These are phyloP conservation scores for Catajapyx aquilonaris DNA, from an alignment of 1,140 invertebrate species.

Conservation along the genomic window DNA sequence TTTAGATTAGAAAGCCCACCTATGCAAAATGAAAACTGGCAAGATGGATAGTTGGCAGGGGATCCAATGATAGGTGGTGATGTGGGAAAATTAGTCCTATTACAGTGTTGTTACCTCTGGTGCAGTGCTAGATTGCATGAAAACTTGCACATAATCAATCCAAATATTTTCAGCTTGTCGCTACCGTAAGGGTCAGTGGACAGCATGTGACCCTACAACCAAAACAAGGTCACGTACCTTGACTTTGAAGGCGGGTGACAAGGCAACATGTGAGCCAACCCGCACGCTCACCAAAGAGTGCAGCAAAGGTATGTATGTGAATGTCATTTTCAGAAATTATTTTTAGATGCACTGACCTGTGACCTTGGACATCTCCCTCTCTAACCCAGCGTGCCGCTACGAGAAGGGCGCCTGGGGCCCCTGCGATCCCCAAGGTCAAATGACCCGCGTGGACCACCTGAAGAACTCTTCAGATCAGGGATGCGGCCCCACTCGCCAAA, in stretches of 20 bases:
- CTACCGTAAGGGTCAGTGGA: conserved; percentile 63
- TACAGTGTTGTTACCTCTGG: too few relatives aligned
- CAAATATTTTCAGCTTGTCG: too few relatives aligned
- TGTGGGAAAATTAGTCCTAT: too few relatives aligned
- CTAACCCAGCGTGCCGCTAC: not conserved
- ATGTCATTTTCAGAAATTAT: too few relatives aligned
- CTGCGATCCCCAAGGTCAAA: not conserved
- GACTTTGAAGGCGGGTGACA: conserved; percentile 61
- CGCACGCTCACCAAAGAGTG: conserved; percentile 78
- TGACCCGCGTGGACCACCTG: not conserved
- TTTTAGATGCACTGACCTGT: too few relatives aligned
- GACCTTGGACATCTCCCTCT: not conserved
- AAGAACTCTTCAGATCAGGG: not conserved
- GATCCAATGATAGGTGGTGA: too few relatives aligned
- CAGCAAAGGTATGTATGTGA: conserved; percentile 64
- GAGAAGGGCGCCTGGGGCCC: not conserved
- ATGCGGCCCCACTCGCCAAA: not conserved
- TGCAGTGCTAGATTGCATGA: too few relatives aligned
- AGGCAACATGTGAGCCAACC: conserved; percentile 45
- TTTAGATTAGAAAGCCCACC: too few relatives aligned
- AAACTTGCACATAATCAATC: too few relatives aligned
- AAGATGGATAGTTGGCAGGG: too few relatives aligned
- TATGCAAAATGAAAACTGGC: too few relatives aligned
- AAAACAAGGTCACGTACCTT: conserved; percentile 56
- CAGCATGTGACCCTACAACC: conserved; percentile 58